phyloP scores from a whole-genome alignment of 2,888 invertebrate genomes.

The Lamellibrachia columna region DNA sequence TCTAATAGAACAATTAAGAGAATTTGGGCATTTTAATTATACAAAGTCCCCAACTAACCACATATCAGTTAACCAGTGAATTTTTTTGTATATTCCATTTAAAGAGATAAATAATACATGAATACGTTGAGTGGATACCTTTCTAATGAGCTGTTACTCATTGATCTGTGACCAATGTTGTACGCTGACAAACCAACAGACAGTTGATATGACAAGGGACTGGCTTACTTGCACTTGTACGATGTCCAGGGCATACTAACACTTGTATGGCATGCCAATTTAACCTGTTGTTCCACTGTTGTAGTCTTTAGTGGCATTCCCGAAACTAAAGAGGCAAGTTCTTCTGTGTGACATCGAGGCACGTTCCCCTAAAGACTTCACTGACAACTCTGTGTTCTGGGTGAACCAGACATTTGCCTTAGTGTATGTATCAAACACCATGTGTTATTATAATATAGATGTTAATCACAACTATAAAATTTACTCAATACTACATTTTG shows the following conservation, averaged over 20 bases:
- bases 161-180: too few species aligned
- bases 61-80: too few species aligned
- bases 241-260: not conserved
- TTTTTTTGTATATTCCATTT: too few species aligned
- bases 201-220: not conserved
- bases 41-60: too few species aligned
- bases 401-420: conserved; percentile 96
- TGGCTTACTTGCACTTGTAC: not conserved
- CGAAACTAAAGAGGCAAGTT: conserved; percentile 94
- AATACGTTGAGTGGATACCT: too few species aligned
- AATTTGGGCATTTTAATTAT: too few species aligned
- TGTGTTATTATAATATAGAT: not conserved
- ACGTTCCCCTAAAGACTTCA: conserved; percentile 90
- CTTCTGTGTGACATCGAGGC: conserved; percentile 82
- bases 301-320: conserved; percentile 91
- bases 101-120: too few species aligned
- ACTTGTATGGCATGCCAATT: not conserved
- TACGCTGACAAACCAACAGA: not conserved
- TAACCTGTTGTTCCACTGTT: conserved; percentile 42
- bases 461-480: not conserved
- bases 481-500: too few species aligned
- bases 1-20: too few species aligned
- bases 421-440: conserved; percentile 68
- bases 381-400: conserved; percentile 92
- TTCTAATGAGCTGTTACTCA: not conserved